These are phyloP conservation scores for Pediacus dermestoides DNA, from an alignment of 2,888 invertebrate species.

Conservation along the genomic window DNA sequence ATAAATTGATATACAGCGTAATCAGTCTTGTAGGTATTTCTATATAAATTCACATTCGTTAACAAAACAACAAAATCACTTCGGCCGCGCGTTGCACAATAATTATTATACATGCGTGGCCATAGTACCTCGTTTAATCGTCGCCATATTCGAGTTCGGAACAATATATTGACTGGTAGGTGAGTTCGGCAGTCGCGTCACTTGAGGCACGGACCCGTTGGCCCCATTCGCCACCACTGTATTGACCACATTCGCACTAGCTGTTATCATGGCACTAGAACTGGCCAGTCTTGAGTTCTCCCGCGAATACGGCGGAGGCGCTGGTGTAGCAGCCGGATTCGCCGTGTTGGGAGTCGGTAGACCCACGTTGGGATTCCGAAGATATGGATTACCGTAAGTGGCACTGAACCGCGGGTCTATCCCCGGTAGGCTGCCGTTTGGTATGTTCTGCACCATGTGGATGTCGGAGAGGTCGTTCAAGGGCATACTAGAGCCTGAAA, in stretches of 20 bases:
- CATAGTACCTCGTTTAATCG: constrained; percentile 61
- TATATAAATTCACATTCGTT: constrained; percentile 27
- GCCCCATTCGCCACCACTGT: constrained; percentile 52
- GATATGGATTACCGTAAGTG: constrained; percentile 84
- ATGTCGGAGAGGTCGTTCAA: constrained; percentile 45
- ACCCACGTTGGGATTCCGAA: constrained; percentile 60
- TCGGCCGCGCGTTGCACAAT: no score
- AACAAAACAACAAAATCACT: constrained; percentile 11
- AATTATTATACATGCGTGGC: constrained; percentile 63
- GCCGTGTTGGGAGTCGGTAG: constrained; percentile 62
- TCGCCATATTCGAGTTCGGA: constrained; percentile 56
- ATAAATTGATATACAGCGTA: constrained; percentile 24
- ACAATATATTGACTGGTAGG: constrained; percentile 56
- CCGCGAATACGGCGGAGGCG: constrained; percentile 68
- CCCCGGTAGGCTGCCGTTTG: constrained; percentile 42
- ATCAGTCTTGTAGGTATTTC: constrained; percentile 37
- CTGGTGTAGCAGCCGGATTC: constrained; percentile 76
- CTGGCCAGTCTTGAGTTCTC: constrained; percentile 43
- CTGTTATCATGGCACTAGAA: constrained; percentile 42
- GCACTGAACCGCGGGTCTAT: constrained; percentile 87
- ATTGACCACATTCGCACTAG: constrained; percentile 44
- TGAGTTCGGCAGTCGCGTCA: constrained; percentile 51
- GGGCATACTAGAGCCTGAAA: constrained; percentile 40
- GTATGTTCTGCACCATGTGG: constrained; percentile 40
- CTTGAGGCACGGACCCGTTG: constrained; percentile 55